Evolutionary conservation across 1,140 invertebrate genomes (phyloP), one percentile per base, ranked within the genome.

Genomic region (Acromyrmex echinatior): DNA sequence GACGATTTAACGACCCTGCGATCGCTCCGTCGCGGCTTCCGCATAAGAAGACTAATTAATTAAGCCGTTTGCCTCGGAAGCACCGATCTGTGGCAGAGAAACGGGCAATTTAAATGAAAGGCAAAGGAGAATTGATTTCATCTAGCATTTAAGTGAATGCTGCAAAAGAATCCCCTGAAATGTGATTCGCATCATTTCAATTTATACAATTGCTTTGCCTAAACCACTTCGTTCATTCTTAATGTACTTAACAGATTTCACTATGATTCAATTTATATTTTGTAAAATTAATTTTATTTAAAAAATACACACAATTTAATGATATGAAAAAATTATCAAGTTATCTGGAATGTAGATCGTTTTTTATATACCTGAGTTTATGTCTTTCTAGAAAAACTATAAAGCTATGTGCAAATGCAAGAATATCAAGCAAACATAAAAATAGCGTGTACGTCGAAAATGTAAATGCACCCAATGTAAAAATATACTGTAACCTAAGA

Each of bases 401-500:
- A 84, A 84, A 84, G 28, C 39, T 45, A 1, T 45, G 12, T 74
- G 25, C 56, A 63, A 84, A 84, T 63, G 70, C 28, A 76, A 76
- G 70, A 74, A 84, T 84, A 84, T 76, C 70, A 84, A 76, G 80
- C 70, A 84, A 84, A 84, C 80, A 84, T 62, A 84, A 84, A 84
- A 84, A 84, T 84, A 84, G 80, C 80, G 80, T 84, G 80, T 76
- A 76, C 9, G 80, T 76, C 62, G 51, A 84, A 82, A 84, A 76
- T 84, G 80, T 84, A 84, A 84, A 84, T 84, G 80, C 39, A 28
- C 28, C 49, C 25, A n/a, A 76, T 84, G 70, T 63, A 84, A 84
- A 84, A 84, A 84, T 76, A 84, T 56, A 39, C 18, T 49, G 56
- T 58, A 76, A 62, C 71, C 25, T 76, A 74, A 84, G 80, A 84